Evolutionary conservation across 2,888 invertebrate genomes (phyloP).

Genomic region (Dusona sp.): DNA sequence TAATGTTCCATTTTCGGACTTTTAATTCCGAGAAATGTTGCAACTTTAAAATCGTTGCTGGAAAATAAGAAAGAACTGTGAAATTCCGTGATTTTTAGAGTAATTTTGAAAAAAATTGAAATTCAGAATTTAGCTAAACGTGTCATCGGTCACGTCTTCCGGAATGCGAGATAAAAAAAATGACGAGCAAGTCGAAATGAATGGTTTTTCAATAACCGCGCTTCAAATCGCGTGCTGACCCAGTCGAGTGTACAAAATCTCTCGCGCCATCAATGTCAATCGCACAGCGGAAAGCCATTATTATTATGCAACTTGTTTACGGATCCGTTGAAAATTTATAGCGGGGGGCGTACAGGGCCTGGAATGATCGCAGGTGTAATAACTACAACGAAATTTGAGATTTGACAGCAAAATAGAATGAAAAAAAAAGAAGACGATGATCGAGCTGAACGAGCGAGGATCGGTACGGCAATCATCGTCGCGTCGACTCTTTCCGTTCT

Average conservation of each 20-base stretch:
- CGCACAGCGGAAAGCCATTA: slow-evolving; percentile 33
- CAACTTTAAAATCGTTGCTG: neutral
- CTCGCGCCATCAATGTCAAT: slow-evolving; percentile 51
- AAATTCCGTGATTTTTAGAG: neutral
- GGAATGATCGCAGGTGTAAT: neutral
- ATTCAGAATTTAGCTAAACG: neutral
- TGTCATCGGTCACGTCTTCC: neutral
- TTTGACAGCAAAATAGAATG: slow-evolving; percentile 4
- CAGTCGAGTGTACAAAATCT: slow-evolving; percentile 19
- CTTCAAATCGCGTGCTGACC: slow-evolving; percentile 7
- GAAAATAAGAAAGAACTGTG: neutral
- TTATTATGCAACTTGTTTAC: slow-evolving; percentile 65
- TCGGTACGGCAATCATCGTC: neutral
- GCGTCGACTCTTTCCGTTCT: neutral
- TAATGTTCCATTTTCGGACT: neutral
- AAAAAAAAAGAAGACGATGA: slow-evolving; percentile 1
- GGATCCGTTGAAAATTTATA: slow-evolving; percentile 10
- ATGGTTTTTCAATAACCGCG: slow-evolving; percentile 22
- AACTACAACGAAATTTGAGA: neutral
- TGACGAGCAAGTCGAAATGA: neutral
- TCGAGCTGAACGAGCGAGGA: slow-evolving; percentile 4
- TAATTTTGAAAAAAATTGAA: neutral
- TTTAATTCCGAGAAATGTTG: neutral
- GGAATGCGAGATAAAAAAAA: neutral
- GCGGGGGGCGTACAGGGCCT: neutral